Evolutionary conservation across 2,113 vertebrate species (phyloP), one percentile per base, ranked within the genome.

Genomic region (Neolamprologus falcicula): DNA sequence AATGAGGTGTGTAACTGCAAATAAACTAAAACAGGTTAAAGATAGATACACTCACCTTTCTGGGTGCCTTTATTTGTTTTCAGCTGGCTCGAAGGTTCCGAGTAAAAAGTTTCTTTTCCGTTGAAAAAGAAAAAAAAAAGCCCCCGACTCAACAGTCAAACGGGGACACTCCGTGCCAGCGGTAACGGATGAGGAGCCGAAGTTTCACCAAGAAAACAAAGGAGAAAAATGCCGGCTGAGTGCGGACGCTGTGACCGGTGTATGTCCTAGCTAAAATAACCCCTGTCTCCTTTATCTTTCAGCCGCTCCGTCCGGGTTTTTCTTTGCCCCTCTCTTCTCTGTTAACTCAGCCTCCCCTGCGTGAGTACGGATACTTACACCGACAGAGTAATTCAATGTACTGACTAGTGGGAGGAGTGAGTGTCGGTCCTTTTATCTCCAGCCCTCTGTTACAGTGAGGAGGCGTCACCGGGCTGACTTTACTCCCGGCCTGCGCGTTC

Each of bases 21-120:
- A 76, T 76, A 76, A 47, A 76, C 40, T 17, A 28, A 50, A 76
- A 76, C 14, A 50, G 14, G 42, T 47, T 28, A 47, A 11, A 47
- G 4, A 47, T 17, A 47, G 42, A 45, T 47, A 19, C 81, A 85
- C 94, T 92, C 92, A 95, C 95, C 95, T 94, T 94, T 90, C 87
- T 45, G 84, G 8, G 12, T 73, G 83, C 71, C 80, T 84, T 37
- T 13, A 16, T 85, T 40, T 82, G 42, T 83, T 84, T 61, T 55
- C n/a, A 28, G 68, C 9, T 52, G 45, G 57, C 45, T 84, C 61
- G n/a, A 24, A 26, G 13, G 53, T 47, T 37, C 42, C 28, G 16
- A 2, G 50, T 55, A 5, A 81, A 68, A 83, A 45, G 28, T 33
- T 21, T 68, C 3, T 37, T 66, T 68, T 37, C 24, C 13, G 17